These are phyloP conservation scores for Verasper variegatus DNA, from an alignment of 2,113 vertebrate species.

Conservation along the genomic window DNA sequence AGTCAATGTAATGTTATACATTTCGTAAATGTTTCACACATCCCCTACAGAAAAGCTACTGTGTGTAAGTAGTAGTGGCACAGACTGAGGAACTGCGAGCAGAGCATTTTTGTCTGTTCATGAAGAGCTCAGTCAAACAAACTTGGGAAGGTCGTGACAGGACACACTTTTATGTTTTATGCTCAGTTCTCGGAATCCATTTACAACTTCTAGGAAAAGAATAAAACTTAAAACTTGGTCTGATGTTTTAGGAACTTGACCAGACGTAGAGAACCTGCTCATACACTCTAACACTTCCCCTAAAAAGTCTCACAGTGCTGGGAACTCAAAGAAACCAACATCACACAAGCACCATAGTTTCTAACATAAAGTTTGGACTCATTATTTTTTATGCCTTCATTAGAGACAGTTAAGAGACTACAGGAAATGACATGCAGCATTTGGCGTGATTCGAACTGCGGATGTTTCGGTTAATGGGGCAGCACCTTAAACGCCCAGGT, in stretches of 20 bases:
- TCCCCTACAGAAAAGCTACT: background rate
- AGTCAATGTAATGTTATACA: background rate
- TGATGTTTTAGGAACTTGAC: background rate
- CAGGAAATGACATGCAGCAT: background rate
- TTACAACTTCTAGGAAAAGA: background rate
- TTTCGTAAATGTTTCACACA: background rate
- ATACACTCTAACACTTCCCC: constrained; percentile 7
- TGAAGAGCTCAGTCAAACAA: background rate
- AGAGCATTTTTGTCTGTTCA: background rate
- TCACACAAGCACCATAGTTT: background rate
- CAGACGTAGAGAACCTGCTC: background rate
- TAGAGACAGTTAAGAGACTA: background rate
- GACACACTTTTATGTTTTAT: background rate
- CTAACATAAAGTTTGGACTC: background rate
- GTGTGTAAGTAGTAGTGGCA: background rate
- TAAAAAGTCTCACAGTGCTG: constrained; percentile 5
- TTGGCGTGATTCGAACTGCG: background rate
- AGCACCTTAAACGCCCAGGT: background rate
- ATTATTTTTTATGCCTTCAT: constrained; percentile 12
- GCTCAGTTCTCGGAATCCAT: background rate
- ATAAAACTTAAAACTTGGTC: background rate
- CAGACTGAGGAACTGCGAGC: background rate
- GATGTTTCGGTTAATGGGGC: background rate
- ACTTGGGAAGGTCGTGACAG: background rate
- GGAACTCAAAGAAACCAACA: constrained; percentile 3